Conservation (phyloP, 2,797 vertebrate species). For the Rhynchotus rufescens region DNA sequence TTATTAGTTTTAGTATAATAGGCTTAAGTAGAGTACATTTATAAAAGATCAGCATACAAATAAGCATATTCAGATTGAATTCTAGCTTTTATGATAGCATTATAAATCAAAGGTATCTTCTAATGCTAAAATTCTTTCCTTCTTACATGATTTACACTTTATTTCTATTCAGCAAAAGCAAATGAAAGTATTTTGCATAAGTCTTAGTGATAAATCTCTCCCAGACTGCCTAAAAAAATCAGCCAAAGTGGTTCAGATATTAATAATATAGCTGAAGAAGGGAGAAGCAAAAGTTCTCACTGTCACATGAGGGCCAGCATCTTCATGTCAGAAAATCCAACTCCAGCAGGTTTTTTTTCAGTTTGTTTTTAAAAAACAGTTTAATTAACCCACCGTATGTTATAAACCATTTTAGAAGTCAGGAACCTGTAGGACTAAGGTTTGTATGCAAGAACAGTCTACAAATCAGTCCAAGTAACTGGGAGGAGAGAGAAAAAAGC, state of each 20-base stretch:
- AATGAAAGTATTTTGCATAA: background rate
- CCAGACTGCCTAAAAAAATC: background rate
- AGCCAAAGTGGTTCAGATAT: background rate
- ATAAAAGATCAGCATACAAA: background rate
- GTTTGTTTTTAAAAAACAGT: background rate
- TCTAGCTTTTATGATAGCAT: background rate
- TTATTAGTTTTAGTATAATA: background rate
- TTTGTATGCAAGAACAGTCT: background rate
- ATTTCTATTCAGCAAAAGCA: background rate
- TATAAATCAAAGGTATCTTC: background rate
- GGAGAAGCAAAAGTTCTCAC: background rate
- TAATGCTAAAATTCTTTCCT: background rate
- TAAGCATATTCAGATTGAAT: background rate
- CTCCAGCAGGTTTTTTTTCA: background rate
- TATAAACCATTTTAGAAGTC: background rate
- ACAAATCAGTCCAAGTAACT: background rate
- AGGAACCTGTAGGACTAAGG: background rate
- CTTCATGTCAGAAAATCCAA: background rate
- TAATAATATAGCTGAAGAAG: background rate
- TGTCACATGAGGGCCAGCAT: background rate
- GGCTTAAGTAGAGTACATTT: background rate
- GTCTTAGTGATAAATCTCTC: background rate
- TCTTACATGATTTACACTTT: background rate
- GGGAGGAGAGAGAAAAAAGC: background rate
- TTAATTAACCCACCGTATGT: background rate